Evolutionary conservation across 2,888 invertebrate genomes (phyloP).

Genomic region (Aporophyla nigra): DNA sequence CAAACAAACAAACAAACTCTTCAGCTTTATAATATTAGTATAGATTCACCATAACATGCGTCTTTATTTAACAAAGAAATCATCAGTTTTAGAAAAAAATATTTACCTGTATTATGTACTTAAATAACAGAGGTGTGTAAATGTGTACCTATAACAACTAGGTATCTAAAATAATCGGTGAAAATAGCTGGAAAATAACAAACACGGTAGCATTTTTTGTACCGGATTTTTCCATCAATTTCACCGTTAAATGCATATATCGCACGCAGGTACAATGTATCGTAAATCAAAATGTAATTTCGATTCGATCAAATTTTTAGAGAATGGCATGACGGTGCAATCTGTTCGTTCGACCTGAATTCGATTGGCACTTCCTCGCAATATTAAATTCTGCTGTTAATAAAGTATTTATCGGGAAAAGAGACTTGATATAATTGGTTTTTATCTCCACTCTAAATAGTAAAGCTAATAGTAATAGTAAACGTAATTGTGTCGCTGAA

Average conservation of each 20-base stretch:
- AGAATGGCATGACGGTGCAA: constrained; percentile 67
- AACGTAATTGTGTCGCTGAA: no score
- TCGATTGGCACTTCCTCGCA: constrained; percentile 61
- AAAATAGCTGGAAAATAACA: not conserved
- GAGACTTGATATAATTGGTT: constrained; percentile 16
- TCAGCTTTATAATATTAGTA: no score
- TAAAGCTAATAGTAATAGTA: no score
- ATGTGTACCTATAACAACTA: not conserved
- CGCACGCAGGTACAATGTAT: constrained; percentile 47
- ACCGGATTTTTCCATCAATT: constrained; percentile 39
- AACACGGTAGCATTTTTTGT: constrained; percentile 13
- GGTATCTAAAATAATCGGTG: not conserved
- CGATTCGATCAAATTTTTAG: constrained; percentile 65
- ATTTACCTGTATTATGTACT: no score
- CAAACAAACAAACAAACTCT: no score
- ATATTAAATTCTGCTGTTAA: constrained; percentile 70
- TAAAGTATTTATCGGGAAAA: constrained; percentile 36
- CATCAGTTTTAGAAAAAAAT: no score
- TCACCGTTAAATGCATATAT: constrained; percentile 51
- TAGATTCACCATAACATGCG: no score
- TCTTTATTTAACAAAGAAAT: no score
- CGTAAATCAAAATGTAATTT: constrained; percentile 66
- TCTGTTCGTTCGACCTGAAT: constrained; percentile 70
- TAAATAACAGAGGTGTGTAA: no score
- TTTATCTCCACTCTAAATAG: no score